Evolutionary conservation across 2,888 invertebrate genomes (phyloP).

Genomic region (Parapristionchus giblindavisi): DNA sequence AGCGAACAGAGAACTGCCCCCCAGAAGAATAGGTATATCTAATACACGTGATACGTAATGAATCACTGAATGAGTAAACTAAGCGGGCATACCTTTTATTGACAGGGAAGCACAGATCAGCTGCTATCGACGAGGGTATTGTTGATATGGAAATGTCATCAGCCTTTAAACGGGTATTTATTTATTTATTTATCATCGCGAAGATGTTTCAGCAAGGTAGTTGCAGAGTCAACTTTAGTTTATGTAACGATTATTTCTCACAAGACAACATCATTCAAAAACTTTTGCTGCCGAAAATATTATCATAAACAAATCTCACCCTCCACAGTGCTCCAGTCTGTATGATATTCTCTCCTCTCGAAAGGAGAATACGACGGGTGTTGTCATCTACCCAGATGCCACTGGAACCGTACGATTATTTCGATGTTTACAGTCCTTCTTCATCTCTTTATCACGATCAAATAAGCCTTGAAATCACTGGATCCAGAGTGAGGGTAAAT

Average conservation of each 20-base stretch:
- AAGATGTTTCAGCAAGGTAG: too few species aligned
- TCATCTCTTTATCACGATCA: too few species aligned
- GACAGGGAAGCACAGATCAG: conserved; percentile 44
- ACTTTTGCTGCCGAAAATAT: neutral
- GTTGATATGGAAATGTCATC: neutral
- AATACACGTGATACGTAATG: too few species aligned
- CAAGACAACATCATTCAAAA: neutral
- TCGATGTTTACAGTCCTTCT: too few species aligned
- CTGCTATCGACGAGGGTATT: conserved; percentile 10
- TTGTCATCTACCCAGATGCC: conserved; percentile 56
- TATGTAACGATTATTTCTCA: neutral
- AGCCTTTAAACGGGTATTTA: too few species aligned
- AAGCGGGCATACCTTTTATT: conserved; percentile 45
- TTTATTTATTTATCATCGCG: too few species aligned
- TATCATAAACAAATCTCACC: neutral
- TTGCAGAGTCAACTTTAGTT: conserved; percentile 36
- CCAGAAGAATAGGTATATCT: too few species aligned
- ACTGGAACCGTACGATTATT: conserved; percentile 41
- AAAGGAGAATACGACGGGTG: conserved; percentile 45
- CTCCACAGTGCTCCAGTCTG: conserved; percentile 34
- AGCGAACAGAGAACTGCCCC: too few species aligned
- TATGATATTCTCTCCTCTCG: conserved; percentile 30
- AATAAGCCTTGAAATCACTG: too few species aligned
- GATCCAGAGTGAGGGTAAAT: too few species aligned
- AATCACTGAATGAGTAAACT: neutral